Evolutionary conservation across 2,797 vertebrate species (phyloP), one percentile per base, ranked within the genome.

Genomic region (Ptychobarbus kaznakovi): DNA sequence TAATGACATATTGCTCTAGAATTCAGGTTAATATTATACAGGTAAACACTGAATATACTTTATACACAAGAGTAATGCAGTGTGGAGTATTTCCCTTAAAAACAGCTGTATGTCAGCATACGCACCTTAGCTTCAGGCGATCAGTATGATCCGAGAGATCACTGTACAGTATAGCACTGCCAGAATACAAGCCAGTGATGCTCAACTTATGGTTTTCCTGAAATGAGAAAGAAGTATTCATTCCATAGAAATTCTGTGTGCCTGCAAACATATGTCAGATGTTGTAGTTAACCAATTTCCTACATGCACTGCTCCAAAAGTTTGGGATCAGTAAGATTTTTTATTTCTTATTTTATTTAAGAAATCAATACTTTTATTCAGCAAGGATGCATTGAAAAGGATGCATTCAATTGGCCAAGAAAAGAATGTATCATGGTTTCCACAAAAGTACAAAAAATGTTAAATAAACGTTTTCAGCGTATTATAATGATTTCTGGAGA

Each of bases 61-160:
- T 5, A 72, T 44, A 28, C 11, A 56, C 58, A 51, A 20, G 6
- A 38, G 22, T 9, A 63, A 74, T 35, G 25, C 42, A 46, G 53
- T 61, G 40, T 74, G 69, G 11, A 49, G 46, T 32, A n/a, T 32
- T 32, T 44, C 5, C 20, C n/a, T 32, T 2, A 32, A 46, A 16
- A 73, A 32, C 40, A 74, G 56, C 42, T 28, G 15, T 44, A 32
- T 32, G 3, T 70, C 5, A 6, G 28, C 81, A 69, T 56, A 89
- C 90, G 11, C 92, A 95, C 95, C 93, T 94, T 75, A 25, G 87
- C 42, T 86, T 53, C 68, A 92, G 92, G 80, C 92, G 88, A 8
- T 92, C 91, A 22, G 88, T 3, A 1, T 94, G 92, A 13, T 89
- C 58, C 0, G 38, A 51, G 40, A 16, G 10, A 38, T 32, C 66